Percentiles rank a stretch among this genome's conserved stretches.
Conservation (phyloP, 1,140 invertebrate genomes). For the Melitaea cinxia region DNA sequence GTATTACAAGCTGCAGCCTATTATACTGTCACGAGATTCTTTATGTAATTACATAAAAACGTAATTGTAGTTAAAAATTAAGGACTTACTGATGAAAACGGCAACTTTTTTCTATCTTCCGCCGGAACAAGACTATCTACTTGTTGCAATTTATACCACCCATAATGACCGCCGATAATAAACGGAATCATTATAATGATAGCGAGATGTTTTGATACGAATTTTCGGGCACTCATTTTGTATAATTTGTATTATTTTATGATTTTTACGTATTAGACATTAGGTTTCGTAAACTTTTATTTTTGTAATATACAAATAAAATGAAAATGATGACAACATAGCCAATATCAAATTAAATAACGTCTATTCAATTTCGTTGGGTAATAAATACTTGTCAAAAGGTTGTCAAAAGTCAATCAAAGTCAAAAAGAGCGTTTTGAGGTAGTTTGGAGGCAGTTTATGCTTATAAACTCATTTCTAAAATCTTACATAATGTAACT, state of each 20-base stretch:
- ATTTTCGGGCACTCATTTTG: conserved; percentile 52
- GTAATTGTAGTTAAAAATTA: too few species aligned
- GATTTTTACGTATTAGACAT: not conserved
- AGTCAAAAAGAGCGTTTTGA: not conserved
- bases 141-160: conserved; percentile 80
- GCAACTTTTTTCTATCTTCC: conserved; percentile 72
- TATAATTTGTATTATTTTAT: not conserved
- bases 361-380: conserved; percentile 3
- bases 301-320: not conserved
- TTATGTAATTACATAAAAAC: too few species aligned
- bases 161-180: conserved; percentile 78
- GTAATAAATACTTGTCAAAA: not conserved
- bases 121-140: conserved; percentile 72
- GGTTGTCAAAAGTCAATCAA: too few species aligned
- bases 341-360: not conserved
- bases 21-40: too few species aligned
- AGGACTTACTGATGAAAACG: conserved; percentile 30
- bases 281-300: not conserved
- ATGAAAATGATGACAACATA: not conserved
- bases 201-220: conserved; percentile 76
- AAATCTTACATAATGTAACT: too few species aligned
- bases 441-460: too few species aligned
- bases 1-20: too few species aligned
- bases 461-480: too few species aligned
- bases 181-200: conserved; percentile 75